Evolutionary conservation across 1,140 invertebrate genomes (phyloP).

Genomic region (Halictus rubicundus): DNA sequence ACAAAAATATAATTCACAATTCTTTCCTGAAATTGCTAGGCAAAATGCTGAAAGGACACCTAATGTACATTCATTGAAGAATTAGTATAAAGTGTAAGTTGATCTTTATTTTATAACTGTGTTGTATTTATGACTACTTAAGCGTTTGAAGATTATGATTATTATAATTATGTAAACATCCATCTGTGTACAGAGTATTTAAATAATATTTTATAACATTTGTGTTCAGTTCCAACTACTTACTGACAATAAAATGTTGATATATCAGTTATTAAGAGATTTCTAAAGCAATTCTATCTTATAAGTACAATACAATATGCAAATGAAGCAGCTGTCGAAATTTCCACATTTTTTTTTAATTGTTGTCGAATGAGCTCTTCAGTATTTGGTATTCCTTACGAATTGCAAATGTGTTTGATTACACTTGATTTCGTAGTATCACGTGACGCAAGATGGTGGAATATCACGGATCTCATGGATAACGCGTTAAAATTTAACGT

Average conservation of each 20-base stretch:
- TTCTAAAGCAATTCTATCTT: not conserved
- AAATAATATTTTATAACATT: not conserved
- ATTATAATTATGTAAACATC: constrained; percentile 19
- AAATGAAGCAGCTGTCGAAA: not conserved
- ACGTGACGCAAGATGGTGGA: constrained; percentile 54
- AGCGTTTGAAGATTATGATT: not conserved
- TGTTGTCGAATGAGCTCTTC: not conserved
- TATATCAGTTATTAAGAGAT: not conserved
- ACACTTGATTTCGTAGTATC: constrained; percentile 35
- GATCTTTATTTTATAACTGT: constrained; percentile 2
- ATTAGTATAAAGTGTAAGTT: constrained; percentile 23
- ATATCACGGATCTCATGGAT: constrained; percentile 42
- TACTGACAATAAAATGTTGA: not conserved
- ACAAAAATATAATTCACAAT: constrained; percentile 95
- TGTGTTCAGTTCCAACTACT: not conserved
- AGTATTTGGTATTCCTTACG: not conserved
- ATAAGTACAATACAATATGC: not conserved
- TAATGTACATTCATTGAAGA: constrained; percentile 12
- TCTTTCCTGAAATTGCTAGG: constrained; percentile 92
- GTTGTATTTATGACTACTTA: too few species aligned
- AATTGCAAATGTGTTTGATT: constrained; percentile 25
- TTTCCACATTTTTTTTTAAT: not conserved
- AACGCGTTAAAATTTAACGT: constrained; percentile 46
- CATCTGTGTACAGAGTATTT: not conserved
- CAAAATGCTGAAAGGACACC: constrained; percentile 85